Conservation (phyloP, 1,140 invertebrate species). For the Papilio polytes region DNA sequence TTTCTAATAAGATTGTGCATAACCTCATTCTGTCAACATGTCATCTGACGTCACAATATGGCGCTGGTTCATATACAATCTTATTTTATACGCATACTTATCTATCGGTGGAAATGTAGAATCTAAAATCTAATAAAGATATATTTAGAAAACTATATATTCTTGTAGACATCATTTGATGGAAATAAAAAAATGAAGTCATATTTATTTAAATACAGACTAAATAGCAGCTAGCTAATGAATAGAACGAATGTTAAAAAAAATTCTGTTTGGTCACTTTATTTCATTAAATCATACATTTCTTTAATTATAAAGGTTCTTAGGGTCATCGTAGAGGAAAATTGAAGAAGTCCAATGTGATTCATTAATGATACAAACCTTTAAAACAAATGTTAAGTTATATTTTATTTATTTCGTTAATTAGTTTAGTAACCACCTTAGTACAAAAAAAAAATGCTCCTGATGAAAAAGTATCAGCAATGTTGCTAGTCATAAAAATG, state of each 20-base stretch:
- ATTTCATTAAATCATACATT: neutral
- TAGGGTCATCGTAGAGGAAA: neutral
- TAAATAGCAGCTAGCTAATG: neutral
- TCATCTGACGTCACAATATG: neutral
- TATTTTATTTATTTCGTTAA: neutral
- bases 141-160: slow-evolving; percentile 37
- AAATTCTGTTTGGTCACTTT: neutral
- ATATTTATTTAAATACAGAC: slow-evolving; percentile 25
- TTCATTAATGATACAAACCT: neutral
- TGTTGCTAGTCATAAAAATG: neutral
- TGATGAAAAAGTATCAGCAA: neutral
- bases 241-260: neutral
- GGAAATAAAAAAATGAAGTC: neutral
- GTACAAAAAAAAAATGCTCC: slow-evolving; percentile 3
- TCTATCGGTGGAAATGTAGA: slow-evolving; percentile 35
- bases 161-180: slow-evolving; percentile 30
- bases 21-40: neutral
- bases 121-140: slow-evolving; percentile 9
- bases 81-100: slow-evolving; percentile 16
- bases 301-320: neutral
- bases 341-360: neutral
- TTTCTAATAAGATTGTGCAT: neutral
- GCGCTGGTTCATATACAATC: neutral
- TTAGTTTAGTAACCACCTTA: neutral
- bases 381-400: neutral